Percentiles rank a stretch among this genome's conserved stretches.
Conservation (phyloP, 2,113 vertebrate species). For the Oncorhynchus kisutch region DNA sequence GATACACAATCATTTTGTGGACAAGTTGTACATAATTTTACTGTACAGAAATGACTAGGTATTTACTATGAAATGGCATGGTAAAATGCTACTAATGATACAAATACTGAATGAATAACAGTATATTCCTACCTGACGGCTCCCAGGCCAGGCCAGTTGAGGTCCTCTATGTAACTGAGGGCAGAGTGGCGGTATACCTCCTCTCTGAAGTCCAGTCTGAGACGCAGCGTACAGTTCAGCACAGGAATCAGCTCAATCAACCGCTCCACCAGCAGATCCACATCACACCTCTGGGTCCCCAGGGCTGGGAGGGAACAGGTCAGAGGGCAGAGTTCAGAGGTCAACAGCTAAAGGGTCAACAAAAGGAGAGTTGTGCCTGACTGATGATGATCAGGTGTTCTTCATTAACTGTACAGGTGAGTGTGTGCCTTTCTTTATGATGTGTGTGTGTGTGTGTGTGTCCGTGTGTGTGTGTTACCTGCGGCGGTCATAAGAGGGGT, state of each 20-base stretch:
- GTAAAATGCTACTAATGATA: too few species aligned
- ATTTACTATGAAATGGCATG: neutral
- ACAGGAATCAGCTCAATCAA: slow-evolving; percentile 79
- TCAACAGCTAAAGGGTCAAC: neutral
- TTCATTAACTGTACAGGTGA: too few species aligned
- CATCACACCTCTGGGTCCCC: slow-evolving; percentile 82
- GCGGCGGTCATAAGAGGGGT: slow-evolving; percentile 90
- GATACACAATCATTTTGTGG: neutral
- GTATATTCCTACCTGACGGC: slow-evolving; percentile 77
- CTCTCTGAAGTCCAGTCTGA: slow-evolving; percentile 87
- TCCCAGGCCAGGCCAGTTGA: slow-evolving; percentile 90
- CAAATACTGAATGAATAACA: too few species aligned
- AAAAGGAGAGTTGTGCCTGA: too few species aligned
- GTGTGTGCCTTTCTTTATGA: too few species aligned
- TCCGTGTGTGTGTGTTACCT: slow-evolving; percentile 80
- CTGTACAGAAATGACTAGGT: too few species aligned
- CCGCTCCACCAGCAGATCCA: slow-evolving; percentile 80
- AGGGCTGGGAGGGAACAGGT: slow-evolving; percentile 68
- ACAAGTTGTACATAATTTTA: neutral
- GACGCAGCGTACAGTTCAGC: slow-evolving; percentile 80
- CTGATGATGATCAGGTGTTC: too few species aligned
- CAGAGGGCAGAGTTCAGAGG: neutral
- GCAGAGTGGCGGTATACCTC: slow-evolving; percentile 77
- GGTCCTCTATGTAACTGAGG: slow-evolving; percentile 82
- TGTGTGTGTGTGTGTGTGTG: too few species aligned